phyloP scores from a whole-genome alignment of 1,140 invertebrate species.

The Pseudobourletiella spinata region DNA sequence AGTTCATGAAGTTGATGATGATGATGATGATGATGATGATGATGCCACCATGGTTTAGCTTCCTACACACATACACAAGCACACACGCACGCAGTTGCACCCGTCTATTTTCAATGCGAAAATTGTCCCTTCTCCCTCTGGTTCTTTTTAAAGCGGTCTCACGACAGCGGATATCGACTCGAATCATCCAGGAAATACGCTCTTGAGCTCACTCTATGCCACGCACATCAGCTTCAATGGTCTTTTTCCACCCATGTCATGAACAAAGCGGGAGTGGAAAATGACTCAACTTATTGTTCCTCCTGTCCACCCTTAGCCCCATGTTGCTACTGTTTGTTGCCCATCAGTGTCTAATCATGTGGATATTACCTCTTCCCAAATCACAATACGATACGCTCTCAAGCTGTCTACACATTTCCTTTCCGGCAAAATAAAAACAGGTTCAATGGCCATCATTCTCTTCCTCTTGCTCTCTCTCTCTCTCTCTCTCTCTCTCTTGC shows the following conservation, averaged over 20 bases:
- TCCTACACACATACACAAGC: too few relatives aligned
- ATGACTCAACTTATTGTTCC: background rate
- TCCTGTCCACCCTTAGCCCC: background rate
- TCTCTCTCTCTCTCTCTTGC: constrained; percentile 8
- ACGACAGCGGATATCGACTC: constrained; percentile 18
- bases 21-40: too few relatives aligned
- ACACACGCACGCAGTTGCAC: background rate
- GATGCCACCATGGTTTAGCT: too few relatives aligned
- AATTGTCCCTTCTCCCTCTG: constrained; percentile 9
- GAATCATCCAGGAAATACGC: constrained; percentile 19
- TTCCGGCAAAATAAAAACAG: background rate
- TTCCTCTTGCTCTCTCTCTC: too few relatives aligned
- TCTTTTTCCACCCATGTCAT: background rate
- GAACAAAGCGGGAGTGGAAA: background rate
- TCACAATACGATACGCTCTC: background rate
- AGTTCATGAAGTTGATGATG: too few relatives aligned
- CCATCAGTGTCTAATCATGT: constrained; percentile 8
- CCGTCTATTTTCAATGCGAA: constrained; percentile 6
- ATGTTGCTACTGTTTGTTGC: constrained; percentile 11
- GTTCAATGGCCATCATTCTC: background rate
- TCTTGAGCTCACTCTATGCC: constrained; percentile 5
- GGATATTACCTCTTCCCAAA: background rate
- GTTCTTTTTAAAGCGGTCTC: constrained; percentile 12
- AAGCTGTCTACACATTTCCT: constrained; percentile 4
- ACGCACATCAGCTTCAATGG: background rate